Percentiles rank a stretch among this genome's conserved stretches.
phyloP scores from a whole-genome alignment of 92 coral and sea anemone species.

The Siderastrea siderea region DNA sequence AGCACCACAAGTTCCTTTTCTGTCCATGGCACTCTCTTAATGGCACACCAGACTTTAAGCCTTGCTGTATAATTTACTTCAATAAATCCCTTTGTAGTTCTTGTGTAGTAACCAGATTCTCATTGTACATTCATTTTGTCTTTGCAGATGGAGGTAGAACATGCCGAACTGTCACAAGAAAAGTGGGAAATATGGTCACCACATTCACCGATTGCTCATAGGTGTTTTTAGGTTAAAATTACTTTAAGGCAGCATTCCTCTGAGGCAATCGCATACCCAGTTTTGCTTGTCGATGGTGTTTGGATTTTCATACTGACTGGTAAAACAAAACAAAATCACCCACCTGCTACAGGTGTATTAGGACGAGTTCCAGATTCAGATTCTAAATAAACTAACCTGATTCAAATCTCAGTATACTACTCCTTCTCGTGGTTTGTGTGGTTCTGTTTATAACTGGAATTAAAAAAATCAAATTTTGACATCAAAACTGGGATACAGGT shows the following conservation, averaged over 20 bases:
- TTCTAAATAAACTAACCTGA: no score
- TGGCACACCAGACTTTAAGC: no score
- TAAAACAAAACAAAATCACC: neutral
- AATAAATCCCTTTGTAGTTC: no score
- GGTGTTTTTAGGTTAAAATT: constrained; percentile 3
- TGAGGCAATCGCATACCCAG: neutral
- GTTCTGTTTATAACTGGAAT: neutral
- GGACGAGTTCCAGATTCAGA: no score
- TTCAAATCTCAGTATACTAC: no score
- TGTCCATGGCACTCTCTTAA: no score
- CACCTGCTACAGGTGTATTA: no score
- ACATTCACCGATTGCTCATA: constrained; percentile 97
- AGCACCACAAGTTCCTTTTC: no score
- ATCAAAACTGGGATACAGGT: neutral
- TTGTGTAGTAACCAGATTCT: neutral
- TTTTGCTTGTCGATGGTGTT: neutral
- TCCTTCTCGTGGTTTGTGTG: neutral
- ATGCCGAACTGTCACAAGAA: constrained; percentile 96
- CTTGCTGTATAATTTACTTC: no score
- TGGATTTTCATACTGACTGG: neutral
- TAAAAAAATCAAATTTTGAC: neutral
- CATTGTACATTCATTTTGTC: neutral
- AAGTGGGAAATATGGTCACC: constrained; percentile 98
- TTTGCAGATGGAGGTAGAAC: constrained; percentile 42
- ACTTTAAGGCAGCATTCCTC: neutral